Evolutionary conservation across 1,140 invertebrate genomes (phyloP), one percentile per base, ranked within the genome.

Genomic region (Drosophila arawakana): DNA sequence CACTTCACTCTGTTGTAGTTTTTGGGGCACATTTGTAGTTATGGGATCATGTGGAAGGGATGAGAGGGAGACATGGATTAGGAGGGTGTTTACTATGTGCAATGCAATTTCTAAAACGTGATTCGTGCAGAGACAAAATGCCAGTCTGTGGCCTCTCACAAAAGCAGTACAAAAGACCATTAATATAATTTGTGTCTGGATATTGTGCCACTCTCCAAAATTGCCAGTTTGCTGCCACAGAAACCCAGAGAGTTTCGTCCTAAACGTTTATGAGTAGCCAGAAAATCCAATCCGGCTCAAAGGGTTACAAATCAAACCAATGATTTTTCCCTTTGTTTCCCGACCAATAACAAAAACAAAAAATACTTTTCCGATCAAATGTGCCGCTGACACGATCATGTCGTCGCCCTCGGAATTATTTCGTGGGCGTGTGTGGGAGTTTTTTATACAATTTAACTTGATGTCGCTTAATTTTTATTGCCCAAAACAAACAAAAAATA

Each of bases 31-130:
- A 78, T 76, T 80, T 54, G 44, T 47, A 59, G 44, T 74, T 65
- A 68, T 68, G 65, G 52, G 76, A 70, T 74, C 77, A 75, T 76
- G 75, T 41, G 46, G 50, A 57, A 54, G 50, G 50, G 50, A 54
- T 54, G 8, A 18, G n/a, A 35, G 13, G 15, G 15, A 8, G 43
- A n/a, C 0, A n/a, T 34, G 9, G 25, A 54, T 39, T 7, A 13
- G 13, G 44, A 21, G 30, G n/a, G 34, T 18, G 58, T 46, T 46
- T 76, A 54, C 75, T 67, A 73, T 84, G 73, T 65, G 80, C 76
- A 83, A 83, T 84, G 81, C 81, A 85, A 85, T 85, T 85, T 85
- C 81, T 78, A 85, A 85, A 85, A 85, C 81, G 81, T 85, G 81
- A 85, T 86, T 85, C 81, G 81, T 85, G 81, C 81, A 84, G 58